Evolutionary conservation across 2,888 invertebrate species (phyloP).

Genomic region (Panzeria rudis): DNA sequence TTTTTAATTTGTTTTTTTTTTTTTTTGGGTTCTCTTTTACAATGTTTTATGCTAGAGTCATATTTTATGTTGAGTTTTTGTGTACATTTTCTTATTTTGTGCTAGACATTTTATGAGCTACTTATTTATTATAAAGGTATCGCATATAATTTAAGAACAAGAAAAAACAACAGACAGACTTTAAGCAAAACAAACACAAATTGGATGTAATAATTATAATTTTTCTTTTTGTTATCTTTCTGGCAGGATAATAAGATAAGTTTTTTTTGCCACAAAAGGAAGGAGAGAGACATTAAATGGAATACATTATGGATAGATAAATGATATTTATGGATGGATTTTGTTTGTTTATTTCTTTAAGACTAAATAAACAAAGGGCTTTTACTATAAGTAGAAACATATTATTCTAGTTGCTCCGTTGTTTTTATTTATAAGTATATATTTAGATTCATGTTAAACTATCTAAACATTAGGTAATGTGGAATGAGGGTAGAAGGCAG

Average conservation of each 20-base stretch:
- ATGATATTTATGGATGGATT: conserved; percentile 6
- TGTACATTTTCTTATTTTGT: neutral
- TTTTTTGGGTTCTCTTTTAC: neutral
- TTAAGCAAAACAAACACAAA: neutral
- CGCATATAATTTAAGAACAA: neutral
- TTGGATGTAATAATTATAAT: conserved; percentile 21
- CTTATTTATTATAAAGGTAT: conserved; percentile 4
- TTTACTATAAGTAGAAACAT: neutral
- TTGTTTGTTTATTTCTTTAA: neutral
- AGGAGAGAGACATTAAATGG: neutral
- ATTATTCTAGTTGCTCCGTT: neutral
- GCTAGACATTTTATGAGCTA: neutral
- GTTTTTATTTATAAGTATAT: neutral
- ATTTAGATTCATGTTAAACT: neutral
- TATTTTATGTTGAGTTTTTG: conserved; percentile 3
- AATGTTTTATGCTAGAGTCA: neutral
- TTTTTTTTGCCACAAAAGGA: neutral
- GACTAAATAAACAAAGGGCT: neutral
- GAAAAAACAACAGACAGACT: neutral
- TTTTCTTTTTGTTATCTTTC: conserved; percentile 5
- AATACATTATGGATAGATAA: neutral
- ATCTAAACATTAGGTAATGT: neutral
- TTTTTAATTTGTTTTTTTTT: too few relatives aligned
- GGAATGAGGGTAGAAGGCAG: neutral
- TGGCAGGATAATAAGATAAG: conserved; percentile 6